These are phyloP conservation scores for Brachypteracias leptosomus DNA, from an alignment of 2,113 vertebrate genomes.

Conservation along the genomic window DNA sequence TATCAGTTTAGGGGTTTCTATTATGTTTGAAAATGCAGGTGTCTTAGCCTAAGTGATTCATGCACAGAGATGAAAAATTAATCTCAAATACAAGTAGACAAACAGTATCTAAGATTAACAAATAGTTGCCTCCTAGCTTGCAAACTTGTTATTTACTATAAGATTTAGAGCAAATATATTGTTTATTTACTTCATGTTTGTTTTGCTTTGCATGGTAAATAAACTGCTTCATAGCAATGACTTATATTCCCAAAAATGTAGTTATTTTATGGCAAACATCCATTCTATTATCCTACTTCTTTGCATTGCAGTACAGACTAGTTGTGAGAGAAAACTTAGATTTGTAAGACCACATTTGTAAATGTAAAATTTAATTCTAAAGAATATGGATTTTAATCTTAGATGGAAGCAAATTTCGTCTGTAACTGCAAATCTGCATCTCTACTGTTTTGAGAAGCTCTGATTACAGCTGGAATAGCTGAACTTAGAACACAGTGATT, in stretches of 20 bases:
- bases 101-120: not conserved
- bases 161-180: not conserved
- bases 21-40: not conserved
- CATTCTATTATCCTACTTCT: not conserved
- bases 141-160: not conserved
- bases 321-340: not conserved
- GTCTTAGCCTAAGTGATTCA: not conserved
- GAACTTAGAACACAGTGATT: not conserved
- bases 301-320: not conserved
- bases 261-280: not conserved
- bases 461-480: not conserved
- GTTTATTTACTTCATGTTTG: not conserved
- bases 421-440: not conserved
- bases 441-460: not conserved
- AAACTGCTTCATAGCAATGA: not conserved
- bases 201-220: not conserved
- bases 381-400: not conserved
- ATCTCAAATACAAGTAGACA: not conserved
- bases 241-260: not conserved
- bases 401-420: not conserved
- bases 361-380: not conserved
- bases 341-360: not conserved
- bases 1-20: not conserved
- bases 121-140: not conserved
- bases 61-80: not conserved